These are phyloP conservation scores for Cremastobaeus sp. DNA, from an alignment of 2,888 invertebrate species.

Conservation along the genomic window DNA sequence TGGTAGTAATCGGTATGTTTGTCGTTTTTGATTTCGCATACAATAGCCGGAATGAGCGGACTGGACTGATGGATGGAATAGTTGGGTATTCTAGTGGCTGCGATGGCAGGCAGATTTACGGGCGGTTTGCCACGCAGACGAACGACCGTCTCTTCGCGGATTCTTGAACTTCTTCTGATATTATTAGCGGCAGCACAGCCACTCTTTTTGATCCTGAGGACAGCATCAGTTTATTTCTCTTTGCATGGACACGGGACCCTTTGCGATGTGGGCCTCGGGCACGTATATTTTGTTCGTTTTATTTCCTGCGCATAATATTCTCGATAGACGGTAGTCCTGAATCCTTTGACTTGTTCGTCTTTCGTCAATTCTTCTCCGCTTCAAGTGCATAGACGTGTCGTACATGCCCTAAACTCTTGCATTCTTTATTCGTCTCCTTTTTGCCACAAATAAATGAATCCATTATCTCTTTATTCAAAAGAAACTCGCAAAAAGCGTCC, in stretches of 20 bases:
- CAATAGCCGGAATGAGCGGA: constrained; percentile 57
- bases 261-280: constrained; percentile 45
- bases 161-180: constrained; percentile 76
- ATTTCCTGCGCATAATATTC: constrained; percentile 68
- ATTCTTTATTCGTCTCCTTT: constrained; percentile 50
- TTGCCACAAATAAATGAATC: constrained; percentile 51
- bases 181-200: constrained; percentile 75
- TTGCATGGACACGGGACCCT: constrained; percentile 53
- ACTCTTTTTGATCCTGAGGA: constrained; percentile 73
- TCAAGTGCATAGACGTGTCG: constrained; percentile 59
- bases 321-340: constrained; percentile 66
- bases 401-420: constrained; percentile 54
- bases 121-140: constrained; percentile 74
- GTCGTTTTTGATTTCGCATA: constrained; percentile 56
- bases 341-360: constrained; percentile 63
- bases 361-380: constrained; percentile 56
- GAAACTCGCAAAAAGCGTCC: constrained; percentile 6
- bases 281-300: constrained; percentile 59
- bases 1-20: constrained; percentile 33
- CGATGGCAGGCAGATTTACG: constrained; percentile 75
- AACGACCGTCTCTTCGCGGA: constrained; percentile 74
- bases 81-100: constrained; percentile 72
- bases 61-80: constrained; percentile 63
- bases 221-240: constrained; percentile 56
- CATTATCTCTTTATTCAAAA: constrained; percentile 38